These are phyloP conservation scores for Sphinx pinastri DNA, from an alignment of 2,888 invertebrate genomes.

Conservation along the genomic window DNA sequence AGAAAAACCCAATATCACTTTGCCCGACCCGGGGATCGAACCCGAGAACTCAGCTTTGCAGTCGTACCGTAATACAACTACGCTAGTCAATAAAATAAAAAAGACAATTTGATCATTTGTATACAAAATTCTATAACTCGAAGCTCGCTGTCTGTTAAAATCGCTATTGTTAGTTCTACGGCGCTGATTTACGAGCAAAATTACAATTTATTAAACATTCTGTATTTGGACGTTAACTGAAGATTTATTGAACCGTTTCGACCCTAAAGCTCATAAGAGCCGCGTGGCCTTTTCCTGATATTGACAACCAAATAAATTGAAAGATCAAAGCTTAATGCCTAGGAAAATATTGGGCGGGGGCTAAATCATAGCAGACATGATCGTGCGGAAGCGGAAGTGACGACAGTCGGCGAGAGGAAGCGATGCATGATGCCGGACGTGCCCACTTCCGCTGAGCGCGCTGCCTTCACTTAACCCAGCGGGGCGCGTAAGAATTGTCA, in stretches of 20 bases:
- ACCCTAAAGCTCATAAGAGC: slow-evolving; percentile 51
- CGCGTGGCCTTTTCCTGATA: slow-evolving; percentile 80
- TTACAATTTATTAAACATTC: slow-evolving; percentile 30
- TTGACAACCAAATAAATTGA: slow-evolving; percentile 82
- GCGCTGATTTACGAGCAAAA: slow-evolving; percentile 31
- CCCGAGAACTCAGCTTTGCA: no score
- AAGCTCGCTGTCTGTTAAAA: slow-evolving; percentile 31
- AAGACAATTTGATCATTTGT: no score
- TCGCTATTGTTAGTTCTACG: slow-evolving; percentile 26
- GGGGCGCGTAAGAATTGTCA: slow-evolving; percentile 65
- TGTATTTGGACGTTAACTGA: slow-evolving; percentile 40
- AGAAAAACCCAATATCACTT: no score
- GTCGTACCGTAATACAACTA: no score
- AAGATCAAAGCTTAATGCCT: slow-evolving; percentile 70
- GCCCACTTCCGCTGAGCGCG: slow-evolving; percentile 72
- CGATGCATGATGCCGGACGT: slow-evolving; percentile 75
- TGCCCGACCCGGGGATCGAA: no score
- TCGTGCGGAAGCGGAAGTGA: slow-evolving; percentile 75
- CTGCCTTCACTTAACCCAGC: slow-evolving; percentile 80
- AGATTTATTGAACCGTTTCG: slow-evolving; percentile 57
- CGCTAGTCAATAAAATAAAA: no score
- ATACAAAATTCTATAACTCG: not conserved
- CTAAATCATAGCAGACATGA: slow-evolving; percentile 62
- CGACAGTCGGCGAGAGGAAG: slow-evolving; percentile 72
- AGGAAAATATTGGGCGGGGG: slow-evolving; percentile 71